A percentile compares a stretch with the other conserved stretches of the same genome.
These are phyloP conservation scores for Pelmatolapia mariae DNA, from an alignment of 2,113 vertebrate genomes.

Conservation along the genomic window DNA sequence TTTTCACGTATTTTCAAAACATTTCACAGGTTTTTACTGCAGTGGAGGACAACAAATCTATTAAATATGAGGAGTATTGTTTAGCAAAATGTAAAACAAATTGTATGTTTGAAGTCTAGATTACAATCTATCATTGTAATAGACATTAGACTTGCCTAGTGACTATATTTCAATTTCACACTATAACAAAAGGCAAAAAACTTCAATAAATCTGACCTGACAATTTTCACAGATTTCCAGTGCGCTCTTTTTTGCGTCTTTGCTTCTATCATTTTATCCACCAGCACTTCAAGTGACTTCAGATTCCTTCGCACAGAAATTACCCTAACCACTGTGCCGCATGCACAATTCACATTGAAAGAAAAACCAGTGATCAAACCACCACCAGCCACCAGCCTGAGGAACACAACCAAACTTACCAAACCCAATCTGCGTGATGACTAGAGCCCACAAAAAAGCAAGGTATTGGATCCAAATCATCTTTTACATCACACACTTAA, in stretches of 20 bases:
- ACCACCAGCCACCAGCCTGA: neutral
- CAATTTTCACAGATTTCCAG: neutral
- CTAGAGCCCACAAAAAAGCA: conserved; percentile 1
- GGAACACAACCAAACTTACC: conserved; percentile 29
- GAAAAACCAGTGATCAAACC: neutral
- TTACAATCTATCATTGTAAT: neutral
- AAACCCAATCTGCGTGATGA: neutral
- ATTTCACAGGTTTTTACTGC: neutral
- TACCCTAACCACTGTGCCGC: neutral
- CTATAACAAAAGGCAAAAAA: neutral
- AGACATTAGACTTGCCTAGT: neutral
- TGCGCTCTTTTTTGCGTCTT: neutral
- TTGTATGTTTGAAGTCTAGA: neutral
- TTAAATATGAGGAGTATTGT: neutral
- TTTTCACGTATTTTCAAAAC: neutral
- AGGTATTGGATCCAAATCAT: neutral
- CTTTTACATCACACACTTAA: neutral
- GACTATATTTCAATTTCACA: neutral
- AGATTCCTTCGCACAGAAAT: neutral
- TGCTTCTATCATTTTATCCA: neutral
- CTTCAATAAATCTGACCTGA: neutral
- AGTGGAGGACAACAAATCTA: neutral
- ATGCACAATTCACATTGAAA: neutral
- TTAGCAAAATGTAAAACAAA: neutral
- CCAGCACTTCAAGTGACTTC: neutral